phyloP scores from a whole-genome alignment of 2,113 vertebrate species.

The Zosterops pallidus region DNA sequence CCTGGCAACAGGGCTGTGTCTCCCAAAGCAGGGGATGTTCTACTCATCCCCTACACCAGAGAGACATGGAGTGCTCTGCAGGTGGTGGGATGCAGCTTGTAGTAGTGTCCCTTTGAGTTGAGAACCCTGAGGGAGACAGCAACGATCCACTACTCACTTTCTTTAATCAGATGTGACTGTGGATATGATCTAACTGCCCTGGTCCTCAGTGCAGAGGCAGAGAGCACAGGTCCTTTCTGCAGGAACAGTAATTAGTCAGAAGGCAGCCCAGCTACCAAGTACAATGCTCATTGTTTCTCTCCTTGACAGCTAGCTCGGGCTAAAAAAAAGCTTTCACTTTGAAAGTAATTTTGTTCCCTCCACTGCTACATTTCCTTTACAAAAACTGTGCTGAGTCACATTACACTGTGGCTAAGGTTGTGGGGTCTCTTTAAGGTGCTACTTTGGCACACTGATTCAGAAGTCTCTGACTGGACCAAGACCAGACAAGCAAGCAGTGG shows the following conservation, averaged over 20 bases:
- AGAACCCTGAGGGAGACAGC: background rate
- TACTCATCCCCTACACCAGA: fast-evolving
- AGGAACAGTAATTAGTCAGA: background rate
- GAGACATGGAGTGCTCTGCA: background rate
- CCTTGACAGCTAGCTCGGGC: background rate
- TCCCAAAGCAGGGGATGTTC: background rate
- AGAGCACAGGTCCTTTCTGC: background rate
- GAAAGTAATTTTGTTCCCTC: background rate
- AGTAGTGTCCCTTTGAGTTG: background rate
- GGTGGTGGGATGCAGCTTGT: background rate
- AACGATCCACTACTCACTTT: background rate
- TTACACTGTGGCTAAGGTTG: background rate
- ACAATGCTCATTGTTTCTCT: background rate
- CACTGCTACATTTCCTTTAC: background rate
- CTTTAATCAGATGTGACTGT: background rate
- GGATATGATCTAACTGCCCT: background rate
- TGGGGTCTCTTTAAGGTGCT: background rate
- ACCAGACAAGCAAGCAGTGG: background rate
- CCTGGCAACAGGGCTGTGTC: fast-evolving
- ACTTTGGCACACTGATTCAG: background rate
- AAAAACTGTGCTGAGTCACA: background rate
- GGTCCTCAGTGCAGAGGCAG: background rate
- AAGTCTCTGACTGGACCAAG: background rate
- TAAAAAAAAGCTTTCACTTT: background rate
- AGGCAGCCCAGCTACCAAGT: background rate